A percentile compares a stretch with the other conserved stretches of the same genome.
These are phyloP conservation scores for Hypocryptadius cinnamomeus DNA, from an alignment of 2,113 vertebrate species.

Conservation along the genomic window DNA sequence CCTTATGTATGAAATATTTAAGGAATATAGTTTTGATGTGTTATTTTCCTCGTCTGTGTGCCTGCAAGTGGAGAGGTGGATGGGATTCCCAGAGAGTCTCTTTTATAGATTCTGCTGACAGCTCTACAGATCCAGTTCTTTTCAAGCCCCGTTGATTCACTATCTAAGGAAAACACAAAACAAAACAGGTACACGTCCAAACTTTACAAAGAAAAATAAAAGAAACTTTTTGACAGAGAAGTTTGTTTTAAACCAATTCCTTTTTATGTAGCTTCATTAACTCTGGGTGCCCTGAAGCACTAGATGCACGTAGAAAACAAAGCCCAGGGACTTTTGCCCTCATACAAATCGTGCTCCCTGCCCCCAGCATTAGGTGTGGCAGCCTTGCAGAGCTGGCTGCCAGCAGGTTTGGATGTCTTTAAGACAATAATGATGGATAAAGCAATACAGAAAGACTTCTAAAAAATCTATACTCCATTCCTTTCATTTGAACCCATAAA, in stretches of 20 bases:
- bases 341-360: background rate
- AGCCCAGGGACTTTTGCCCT: background rate
- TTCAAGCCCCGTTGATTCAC: conserved; percentile 26
- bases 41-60: conserved; percentile 40
- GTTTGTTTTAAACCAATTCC: background rate
- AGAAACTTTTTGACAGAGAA: background rate
- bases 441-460: background rate
- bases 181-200: background rate
- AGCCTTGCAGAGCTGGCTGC: background rate
- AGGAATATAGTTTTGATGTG: conserved; percentile 45
- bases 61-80: conserved; percentile 21
- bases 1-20: conserved; percentile 60
- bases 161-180: conserved; percentile 1
- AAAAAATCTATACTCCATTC: background rate
- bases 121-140: conserved; percentile 30
- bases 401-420: background rate
- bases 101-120: conserved; percentile 56
- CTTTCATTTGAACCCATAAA: background rate
- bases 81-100: conserved; percentile 43
- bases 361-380: background rate
- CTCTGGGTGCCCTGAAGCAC: background rate
- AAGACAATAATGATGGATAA: background rate
- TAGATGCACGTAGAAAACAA: background rate
- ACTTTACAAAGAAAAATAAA: conserved; percentile 23
- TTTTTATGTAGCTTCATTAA: background rate